phyloP scores from a whole-genome alignment of 2,888 invertebrate species.

The Sarcophaga caerulescens region DNA sequence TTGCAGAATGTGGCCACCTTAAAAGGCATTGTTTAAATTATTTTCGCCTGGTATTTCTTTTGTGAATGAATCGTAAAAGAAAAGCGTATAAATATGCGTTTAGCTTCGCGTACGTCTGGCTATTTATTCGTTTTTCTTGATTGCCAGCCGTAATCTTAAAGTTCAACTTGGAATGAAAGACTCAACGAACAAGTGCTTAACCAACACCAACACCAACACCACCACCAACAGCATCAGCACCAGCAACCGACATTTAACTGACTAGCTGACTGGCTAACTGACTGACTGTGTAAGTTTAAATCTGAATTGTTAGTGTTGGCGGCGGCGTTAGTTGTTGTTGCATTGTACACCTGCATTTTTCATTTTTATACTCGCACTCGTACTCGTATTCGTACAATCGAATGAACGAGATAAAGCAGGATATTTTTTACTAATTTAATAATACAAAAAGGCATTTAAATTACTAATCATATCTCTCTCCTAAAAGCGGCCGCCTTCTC shows the following conservation, averaged over 20 bases:
- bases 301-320: constrained; percentile 45
- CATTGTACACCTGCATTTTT: constrained; percentile 64
- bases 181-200: constrained; percentile 2
- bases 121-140: constrained; percentile 53
- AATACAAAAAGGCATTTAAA: constrained; percentile 81
- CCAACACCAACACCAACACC: too few relatives aligned
- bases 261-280: not conserved
- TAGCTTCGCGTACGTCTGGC: constrained; percentile 24
- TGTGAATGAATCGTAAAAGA: constrained; percentile 9
- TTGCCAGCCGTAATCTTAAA: constrained; percentile 42
- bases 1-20: constrained; percentile 31
- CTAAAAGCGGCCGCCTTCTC: constrained; percentile 71
- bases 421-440: constrained; percentile 80
- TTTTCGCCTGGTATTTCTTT: not conserved
- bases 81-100: constrained; percentile 9
- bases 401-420: constrained; percentile 67
- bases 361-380: constrained; percentile 51
- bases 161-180: constrained; percentile 54
- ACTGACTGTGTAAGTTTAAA: constrained; percentile 5
- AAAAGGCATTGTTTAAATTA: constrained; percentile 9
- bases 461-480: constrained; percentile 81
- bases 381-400: constrained; percentile 51
- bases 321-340: constrained; percentile 57
- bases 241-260: not conserved
- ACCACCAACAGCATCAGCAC: too few relatives aligned